These are phyloP conservation scores for Pempheris klunzingeri DNA, from an alignment of 2,797 vertebrate genomes.

Conservation along the genomic window DNA sequence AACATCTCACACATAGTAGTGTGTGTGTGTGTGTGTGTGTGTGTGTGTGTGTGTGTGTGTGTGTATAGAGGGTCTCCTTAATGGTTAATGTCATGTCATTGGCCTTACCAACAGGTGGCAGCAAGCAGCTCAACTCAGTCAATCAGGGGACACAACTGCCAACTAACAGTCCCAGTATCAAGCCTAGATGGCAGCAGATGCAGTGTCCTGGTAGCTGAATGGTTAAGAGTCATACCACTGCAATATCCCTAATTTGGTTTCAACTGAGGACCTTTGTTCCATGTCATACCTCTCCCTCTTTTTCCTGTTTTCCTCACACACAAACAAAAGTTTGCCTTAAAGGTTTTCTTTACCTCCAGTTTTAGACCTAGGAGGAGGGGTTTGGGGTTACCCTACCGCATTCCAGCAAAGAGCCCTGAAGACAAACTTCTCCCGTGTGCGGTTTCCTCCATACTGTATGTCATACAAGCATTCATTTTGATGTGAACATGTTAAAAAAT, in stretches of 20 bases:
- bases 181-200: background rate
- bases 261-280: background rate
- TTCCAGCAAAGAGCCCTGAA: too few relatives aligned
- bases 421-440: too few relatives aligned
- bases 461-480: too few relatives aligned
- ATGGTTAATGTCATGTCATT: slow-evolving; percentile 9
- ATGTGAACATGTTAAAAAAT: background rate
- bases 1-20: background rate
- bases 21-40: background rate
- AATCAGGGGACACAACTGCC: background rate
- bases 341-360: too few relatives aligned
- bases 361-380: too few relatives aligned
- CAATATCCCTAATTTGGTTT: background rate
- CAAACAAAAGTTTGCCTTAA: too few relatives aligned
- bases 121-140: slow-evolving; percentile 71
- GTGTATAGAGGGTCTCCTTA: background rate
- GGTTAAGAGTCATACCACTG: background rate
- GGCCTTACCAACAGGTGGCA: slow-evolving; percentile 82
- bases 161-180: background rate
- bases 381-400: too few relatives aligned
- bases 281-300: background rate
- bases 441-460: too few relatives aligned
- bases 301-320: background rate
- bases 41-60: background rate
- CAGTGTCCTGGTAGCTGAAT: background rate